Evolutionary conservation across 2,888 invertebrate genomes (phyloP), one percentile per base, ranked within the genome.

Genomic region (Metalampra italica): DNA sequence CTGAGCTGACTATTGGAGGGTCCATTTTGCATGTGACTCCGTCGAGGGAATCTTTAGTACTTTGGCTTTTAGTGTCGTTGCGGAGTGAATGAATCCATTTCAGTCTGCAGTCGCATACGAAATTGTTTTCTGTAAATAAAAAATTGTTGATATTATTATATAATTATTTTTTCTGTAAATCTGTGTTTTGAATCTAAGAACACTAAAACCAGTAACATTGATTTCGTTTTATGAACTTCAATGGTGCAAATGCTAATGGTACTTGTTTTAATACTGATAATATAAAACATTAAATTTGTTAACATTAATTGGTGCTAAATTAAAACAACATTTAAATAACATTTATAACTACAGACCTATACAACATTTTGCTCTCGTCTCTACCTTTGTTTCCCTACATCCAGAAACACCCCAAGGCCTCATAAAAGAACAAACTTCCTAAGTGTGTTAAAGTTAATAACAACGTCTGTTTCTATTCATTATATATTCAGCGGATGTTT

Each of bases 71-170:
- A 57, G 96, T 95, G 60, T 94, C 94, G 78, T 94, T 93, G 54
- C 92, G 91, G 53, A 96, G 84, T 42, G 90, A 90, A 82, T 94
- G 93, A 84, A 96, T 92, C 96, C 96, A 96, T 60, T 93, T 92
- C 60, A 96, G 86, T 59, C 94, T 93, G 78, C 96, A 96, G 90
- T 96, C 95, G 84, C 96, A 96, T 63, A 93, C 91, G 82, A 96
- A 93, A 76, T 92, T 93, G 87, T 96, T 96, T 66, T 94, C 96
- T 96, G 93, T 45, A 90, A 90, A 73, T 61, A 69, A 66, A 63
- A 63, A 67, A 49, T 52, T 36, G 53, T 50, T 32, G 9, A 5
- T 32, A 32, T 43, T 53, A 55, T 40, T 45, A 52, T 47, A 50
- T 43, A 43, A 39, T 42, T 45, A 15, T 8, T 13, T 53, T n/a